phyloP scores from a whole-genome alignment of 2,888 invertebrate genomes.

The Caradrina clavipalpis region DNA sequence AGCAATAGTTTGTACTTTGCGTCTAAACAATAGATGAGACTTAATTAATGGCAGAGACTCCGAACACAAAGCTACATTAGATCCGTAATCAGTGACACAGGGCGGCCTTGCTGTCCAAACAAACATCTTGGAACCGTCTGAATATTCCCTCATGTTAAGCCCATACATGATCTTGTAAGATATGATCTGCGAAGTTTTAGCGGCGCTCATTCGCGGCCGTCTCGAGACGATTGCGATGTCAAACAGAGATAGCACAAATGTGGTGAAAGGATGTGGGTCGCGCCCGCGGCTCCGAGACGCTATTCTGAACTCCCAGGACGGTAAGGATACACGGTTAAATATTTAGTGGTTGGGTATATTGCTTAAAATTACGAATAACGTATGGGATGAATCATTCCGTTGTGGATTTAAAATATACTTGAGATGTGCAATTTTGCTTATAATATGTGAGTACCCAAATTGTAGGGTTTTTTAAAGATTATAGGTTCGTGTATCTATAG shows the following conservation, averaged over 20 bases:
- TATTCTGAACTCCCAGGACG: constrained; percentile 67
- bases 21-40: neutral
- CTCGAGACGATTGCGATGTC: constrained; percentile 84
- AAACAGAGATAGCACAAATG: constrained; percentile 88
- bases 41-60: neutral
- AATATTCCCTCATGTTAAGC: constrained; percentile 53
- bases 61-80: neutral
- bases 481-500: no score
- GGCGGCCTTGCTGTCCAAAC: constrained; percentile 16
- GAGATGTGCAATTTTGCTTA: neutral
- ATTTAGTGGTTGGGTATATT: neutral
- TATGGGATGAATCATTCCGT: neutral
- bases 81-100: constrained; percentile 12
- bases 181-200: constrained; percentile 50
- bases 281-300: constrained; percentile 73
- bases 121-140: constrained; percentile 17
- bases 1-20: neutral
- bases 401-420: neutral
- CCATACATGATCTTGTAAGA: constrained; percentile 40
- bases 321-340: neutral
- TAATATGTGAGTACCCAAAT: no score
- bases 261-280: constrained; percentile 88
- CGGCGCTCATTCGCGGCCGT: constrained; percentile 59
- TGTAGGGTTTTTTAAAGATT: no score
- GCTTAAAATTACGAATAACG: constrained; percentile 14